phyloP scores from a whole-genome alignment of 2,888 invertebrate species.

The Acanthoscelides obtectus region DNA sequence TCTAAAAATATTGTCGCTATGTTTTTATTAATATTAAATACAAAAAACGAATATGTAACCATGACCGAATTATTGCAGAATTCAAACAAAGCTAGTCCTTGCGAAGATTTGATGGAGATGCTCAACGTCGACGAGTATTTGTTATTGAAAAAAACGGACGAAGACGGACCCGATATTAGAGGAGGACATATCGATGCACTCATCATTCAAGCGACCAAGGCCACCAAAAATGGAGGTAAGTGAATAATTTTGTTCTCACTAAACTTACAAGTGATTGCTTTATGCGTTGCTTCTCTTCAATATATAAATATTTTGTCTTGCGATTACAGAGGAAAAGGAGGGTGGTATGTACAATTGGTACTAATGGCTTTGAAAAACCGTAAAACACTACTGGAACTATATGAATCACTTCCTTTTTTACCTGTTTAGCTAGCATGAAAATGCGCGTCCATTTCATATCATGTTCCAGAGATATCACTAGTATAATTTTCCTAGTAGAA shows the following conservation, averaged over 20 bases:
- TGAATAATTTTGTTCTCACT: background rate
- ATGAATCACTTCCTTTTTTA: background rate
- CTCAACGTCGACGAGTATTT: conserved; percentile 77
- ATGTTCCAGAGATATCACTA: background rate
- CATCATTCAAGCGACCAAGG: conserved; percentile 92
- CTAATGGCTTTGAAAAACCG: background rate
- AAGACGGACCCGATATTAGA: conserved; percentile 86
- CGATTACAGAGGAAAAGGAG: conserved; percentile 43
- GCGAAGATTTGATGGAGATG: conserved; percentile 65
- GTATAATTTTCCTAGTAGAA: too few species aligned
- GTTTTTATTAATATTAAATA: too few species aligned
- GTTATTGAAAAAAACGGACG: conserved; percentile 71
- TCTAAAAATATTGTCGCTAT: too few species aligned
- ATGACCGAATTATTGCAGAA: too few species aligned
- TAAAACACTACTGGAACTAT: conserved; percentile 3
- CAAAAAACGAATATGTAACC: too few species aligned
- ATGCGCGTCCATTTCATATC: background rate
- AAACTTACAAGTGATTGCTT: background rate
- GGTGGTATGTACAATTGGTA: conserved; percentile 37
- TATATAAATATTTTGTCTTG: conserved; percentile 19
- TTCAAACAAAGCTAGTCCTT: background rate
- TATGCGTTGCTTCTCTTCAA: background rate
- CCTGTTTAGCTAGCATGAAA: background rate
- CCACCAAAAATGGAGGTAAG: conserved; percentile 70
- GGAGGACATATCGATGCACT: conserved; percentile 94